A percentile compares a stretch with the other conserved stretches of the same genome.
phyloP scores from a whole-genome alignment of 1,140 invertebrate species.

The Frieseomelitta varia region DNA sequence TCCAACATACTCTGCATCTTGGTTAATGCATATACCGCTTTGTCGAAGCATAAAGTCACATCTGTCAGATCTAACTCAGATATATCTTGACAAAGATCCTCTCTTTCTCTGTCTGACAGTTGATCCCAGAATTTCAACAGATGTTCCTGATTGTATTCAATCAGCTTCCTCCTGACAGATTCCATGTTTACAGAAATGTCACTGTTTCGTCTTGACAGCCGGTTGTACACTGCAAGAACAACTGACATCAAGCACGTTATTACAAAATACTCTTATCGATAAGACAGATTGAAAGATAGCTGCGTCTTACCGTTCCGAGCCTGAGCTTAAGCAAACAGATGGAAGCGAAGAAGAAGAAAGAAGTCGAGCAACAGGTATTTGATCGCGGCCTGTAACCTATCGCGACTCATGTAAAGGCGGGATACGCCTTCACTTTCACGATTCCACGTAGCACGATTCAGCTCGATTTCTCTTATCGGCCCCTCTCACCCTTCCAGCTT shows the following conservation, averaged over 20 bases:
- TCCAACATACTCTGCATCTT: slow-evolving; percentile 87
- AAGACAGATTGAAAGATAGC: neutral
- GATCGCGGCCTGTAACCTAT: slow-evolving; percentile 10
- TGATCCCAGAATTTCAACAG: slow-evolving; percentile 92
- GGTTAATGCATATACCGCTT: slow-evolving; percentile 84
- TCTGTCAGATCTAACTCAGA: slow-evolving; percentile 86
- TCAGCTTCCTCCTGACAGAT: slow-evolving; percentile 43
- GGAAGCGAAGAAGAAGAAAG: neutral
- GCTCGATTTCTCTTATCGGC: slow-evolving; percentile 66
- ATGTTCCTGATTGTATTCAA: slow-evolving; percentile 87
- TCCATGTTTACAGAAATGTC: slow-evolving; percentile 38
- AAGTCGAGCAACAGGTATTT: slow-evolving; percentile 56
- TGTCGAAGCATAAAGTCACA: slow-evolving; percentile 86
- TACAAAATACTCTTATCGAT: slow-evolving; percentile 18
- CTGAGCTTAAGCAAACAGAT: neutral
- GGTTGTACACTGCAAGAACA: neutral
- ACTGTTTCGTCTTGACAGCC: slow-evolving; percentile 29
- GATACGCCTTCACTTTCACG: slow-evolving; percentile 60
- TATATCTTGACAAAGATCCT: slow-evolving; percentile 85
- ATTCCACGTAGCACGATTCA: slow-evolving; percentile 57
- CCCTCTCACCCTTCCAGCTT: slow-evolving; percentile 50
- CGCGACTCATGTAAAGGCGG: slow-evolving; percentile 25
- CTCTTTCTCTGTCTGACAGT: slow-evolving; percentile 86
- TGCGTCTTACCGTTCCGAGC: neutral
- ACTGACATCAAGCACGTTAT: slow-evolving; percentile 27